phyloP scores from a whole-genome alignment of 1,140 invertebrate genomes.

The Linepithema humile region DNA sequence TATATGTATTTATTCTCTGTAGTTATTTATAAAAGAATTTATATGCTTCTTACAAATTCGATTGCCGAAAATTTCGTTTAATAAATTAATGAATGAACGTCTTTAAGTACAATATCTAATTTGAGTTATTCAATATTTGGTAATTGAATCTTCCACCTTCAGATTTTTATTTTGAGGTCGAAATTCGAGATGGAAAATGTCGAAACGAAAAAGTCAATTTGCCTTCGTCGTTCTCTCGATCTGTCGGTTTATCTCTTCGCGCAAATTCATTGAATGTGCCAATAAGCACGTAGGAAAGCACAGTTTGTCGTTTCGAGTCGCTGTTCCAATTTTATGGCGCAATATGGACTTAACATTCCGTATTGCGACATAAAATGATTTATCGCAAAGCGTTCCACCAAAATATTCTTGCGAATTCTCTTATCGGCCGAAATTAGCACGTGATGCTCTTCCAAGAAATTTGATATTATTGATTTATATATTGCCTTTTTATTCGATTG shows the following conservation, averaged over 20 bases:
- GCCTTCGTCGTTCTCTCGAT: not conserved
- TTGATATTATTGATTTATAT: constrained; percentile 36
- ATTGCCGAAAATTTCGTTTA: too few relatives aligned
- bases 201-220: not conserved
- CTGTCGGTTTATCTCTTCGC: not conserved
- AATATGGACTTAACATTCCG: not conserved
- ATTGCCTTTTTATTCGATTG: constrained; percentile 40
- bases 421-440: constrained; percentile 43
- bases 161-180: not conserved
- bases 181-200: not conserved
- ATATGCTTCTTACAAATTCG: too few relatives aligned
- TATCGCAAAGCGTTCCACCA: not conserved
- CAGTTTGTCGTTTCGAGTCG: not conserved
- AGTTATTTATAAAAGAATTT: not conserved
- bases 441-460: constrained; percentile 24
- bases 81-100: too few relatives aligned
- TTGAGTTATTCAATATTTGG: not conserved
- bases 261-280: not conserved
- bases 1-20: not conserved
- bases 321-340: not conserved
- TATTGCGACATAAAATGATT: constrained; percentile 21
- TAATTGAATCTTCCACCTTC: not conserved
- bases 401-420: constrained; percentile 33
- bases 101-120: not conserved
- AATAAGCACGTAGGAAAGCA: not conserved